Evolutionary conservation across 1,140 invertebrate species (phyloP).

Genomic region (Solenopsis invicta): DNA sequence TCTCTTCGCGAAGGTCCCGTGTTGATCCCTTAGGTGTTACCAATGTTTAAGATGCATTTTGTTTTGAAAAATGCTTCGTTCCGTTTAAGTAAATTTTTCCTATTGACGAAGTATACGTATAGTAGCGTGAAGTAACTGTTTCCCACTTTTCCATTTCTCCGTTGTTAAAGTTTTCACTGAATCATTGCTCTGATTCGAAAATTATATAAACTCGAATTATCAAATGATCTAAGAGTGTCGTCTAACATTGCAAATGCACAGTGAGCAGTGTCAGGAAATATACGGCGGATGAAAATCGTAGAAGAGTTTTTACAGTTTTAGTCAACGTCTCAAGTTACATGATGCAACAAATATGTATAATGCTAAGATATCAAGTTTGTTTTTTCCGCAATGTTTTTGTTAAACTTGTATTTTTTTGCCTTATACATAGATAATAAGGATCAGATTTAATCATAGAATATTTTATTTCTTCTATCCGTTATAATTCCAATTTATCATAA

Average conservation of each 20-base stretch:
- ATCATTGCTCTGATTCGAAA: not conserved
- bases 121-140: not conserved
- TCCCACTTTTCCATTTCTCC: not conserved
- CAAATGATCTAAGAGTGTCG: not conserved
- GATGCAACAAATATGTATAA: not conserved
- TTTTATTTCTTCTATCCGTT: not conserved
- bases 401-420: constrained; percentile 6
- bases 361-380: not conserved
- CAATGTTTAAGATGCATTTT: not conserved
- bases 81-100: not conserved
- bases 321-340: not conserved
- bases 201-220: not conserved
- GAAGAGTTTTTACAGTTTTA: not conserved
- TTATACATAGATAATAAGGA: constrained; percentile 2
- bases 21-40: not conserved
- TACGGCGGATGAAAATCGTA: not conserved
- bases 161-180: not conserved
- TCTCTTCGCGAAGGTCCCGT: not conserved
- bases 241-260: not conserved
- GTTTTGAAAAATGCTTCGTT: not conserved
- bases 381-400: not conserved
- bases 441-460: not conserved
- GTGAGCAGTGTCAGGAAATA: not conserved
- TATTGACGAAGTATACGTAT: not conserved
- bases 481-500: not conserved